Evolutionary conservation across 2,113 vertebrate genomes (phyloP).

Genomic region (Catharus bicknelli): DNA sequence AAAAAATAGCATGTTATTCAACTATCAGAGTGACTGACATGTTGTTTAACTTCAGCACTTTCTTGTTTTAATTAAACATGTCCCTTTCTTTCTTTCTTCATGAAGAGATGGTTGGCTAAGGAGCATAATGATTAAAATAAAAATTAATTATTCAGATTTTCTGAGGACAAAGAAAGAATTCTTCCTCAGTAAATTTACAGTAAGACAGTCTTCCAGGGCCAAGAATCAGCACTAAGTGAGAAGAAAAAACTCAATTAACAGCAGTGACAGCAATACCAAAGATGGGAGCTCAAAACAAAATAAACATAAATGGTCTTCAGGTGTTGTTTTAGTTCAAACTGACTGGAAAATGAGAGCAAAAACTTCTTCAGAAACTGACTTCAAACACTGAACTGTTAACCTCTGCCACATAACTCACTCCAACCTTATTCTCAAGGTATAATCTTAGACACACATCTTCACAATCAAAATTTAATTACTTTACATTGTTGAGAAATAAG

Average conservation of each 20-base stretch:
- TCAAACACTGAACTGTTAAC: background rate
- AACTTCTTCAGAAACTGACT: background rate
- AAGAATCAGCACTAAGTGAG: conserved; percentile 15
- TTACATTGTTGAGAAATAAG: background rate
- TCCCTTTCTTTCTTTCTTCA: conserved; percentile 10
- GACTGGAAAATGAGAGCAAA: background rate
- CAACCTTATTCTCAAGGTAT: background rate
- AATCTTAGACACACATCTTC: background rate
- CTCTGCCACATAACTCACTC: background rate
- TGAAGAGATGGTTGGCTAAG: background rate
- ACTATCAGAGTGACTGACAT: conserved; percentile 1
- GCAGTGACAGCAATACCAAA: background rate
- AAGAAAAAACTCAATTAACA: conserved; percentile 15
- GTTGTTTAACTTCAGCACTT: conserved; percentile 35
- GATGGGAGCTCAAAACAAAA: background rate
- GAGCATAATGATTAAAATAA: conserved; percentile 15
- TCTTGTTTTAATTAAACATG: conserved; percentile 63
- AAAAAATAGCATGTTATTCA: background rate
- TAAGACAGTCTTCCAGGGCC: background rate
- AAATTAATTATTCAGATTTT: conserved; percentile 43
- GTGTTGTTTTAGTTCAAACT: background rate
- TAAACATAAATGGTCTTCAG: background rate
- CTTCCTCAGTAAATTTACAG: background rate
- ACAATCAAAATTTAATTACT: background rate
- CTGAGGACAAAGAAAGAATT: conserved; percentile 30